Evolutionary conservation across 2,113 vertebrate species (phyloP).

Genomic region (Solea solea): DNA sequence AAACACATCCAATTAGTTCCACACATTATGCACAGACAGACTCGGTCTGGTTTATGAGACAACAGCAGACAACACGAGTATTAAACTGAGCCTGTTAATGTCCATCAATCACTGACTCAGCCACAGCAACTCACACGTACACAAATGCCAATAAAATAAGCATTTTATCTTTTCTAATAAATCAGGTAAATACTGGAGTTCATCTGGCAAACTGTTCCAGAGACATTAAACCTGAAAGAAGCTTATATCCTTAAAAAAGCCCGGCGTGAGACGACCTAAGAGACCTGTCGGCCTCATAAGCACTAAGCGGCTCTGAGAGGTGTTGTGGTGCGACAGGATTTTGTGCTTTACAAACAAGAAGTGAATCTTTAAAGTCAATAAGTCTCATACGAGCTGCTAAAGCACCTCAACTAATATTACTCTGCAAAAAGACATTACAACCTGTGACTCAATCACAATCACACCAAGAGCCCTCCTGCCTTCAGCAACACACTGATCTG

Average conservation of each 20-base stretch:
- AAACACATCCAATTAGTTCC: neutral
- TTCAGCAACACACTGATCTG: neutral
- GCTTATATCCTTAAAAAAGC: slow-evolving; percentile 15
- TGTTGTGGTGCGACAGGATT: slow-evolving; percentile 1
- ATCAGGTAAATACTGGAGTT: neutral
- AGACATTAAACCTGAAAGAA: neutral
- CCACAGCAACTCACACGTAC: neutral
- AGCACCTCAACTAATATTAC: neutral
- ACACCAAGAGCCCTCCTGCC: neutral
- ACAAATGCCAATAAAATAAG: neutral
- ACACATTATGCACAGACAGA: neutral
- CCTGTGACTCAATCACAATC: neutral
- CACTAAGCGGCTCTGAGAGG: slow-evolving; percentile 13
- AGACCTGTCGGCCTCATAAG: slow-evolving; percentile 10
- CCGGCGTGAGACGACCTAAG: slow-evolving; percentile 22
- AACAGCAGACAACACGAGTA: neutral
- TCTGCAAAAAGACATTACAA: neutral
- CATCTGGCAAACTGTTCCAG: neutral
- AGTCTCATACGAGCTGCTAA: neutral
- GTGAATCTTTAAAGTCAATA: neutral
- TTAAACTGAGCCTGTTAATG: neutral
- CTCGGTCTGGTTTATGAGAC: neutral
- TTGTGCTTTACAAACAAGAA: slow-evolving; percentile 9
- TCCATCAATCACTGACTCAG: neutral
- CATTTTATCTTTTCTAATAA: neutral